Conservation (phyloP, 1,140 invertebrate species). For the Temnothorax longispinosus region DNA sequence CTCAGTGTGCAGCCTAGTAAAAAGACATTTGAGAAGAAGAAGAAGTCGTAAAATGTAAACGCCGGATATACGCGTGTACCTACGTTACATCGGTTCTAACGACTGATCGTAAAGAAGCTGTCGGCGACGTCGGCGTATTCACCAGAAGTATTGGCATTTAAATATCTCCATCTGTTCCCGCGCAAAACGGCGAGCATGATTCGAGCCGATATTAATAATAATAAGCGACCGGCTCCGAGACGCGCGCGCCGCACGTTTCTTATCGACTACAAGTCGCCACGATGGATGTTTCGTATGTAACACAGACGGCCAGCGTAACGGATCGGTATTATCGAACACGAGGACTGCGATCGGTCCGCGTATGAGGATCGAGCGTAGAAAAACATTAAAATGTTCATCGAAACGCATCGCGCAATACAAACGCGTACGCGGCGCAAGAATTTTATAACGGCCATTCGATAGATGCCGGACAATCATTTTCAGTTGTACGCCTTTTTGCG, state of each 20-base stretch:
- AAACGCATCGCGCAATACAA: slow-evolving; percentile 31
- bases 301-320: background rate
- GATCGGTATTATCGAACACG: slow-evolving; percentile 60
- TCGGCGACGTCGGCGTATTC: slow-evolving; percentile 72
- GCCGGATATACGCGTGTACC: slow-evolving; percentile 78
- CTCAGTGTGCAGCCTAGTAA: slow-evolving; percentile 22
- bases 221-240: slow-evolving; percentile 52
- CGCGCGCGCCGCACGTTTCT: background rate
- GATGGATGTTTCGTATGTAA: background rate
- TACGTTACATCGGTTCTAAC: slow-evolving; percentile 78
- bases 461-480: slow-evolving; percentile 49
- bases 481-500: slow-evolving; percentile 9
- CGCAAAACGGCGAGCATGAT: slow-evolving; percentile 54
- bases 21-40: slow-evolving; percentile 68
- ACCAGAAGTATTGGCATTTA: slow-evolving; percentile 79
- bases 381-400: slow-evolving; percentile 47
- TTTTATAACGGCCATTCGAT: slow-evolving; percentile 50
- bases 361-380: background rate
- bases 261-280: background rate
- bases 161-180: slow-evolving; percentile 80
- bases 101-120: slow-evolving; percentile 80
- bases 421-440: background rate
- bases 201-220: slow-evolving; percentile 68
- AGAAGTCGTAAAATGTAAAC: slow-evolving; percentile 80
- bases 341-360: background rate